phyloP scores from a whole-genome alignment of 2,888 invertebrate genomes.

The Timema podura region DNA sequence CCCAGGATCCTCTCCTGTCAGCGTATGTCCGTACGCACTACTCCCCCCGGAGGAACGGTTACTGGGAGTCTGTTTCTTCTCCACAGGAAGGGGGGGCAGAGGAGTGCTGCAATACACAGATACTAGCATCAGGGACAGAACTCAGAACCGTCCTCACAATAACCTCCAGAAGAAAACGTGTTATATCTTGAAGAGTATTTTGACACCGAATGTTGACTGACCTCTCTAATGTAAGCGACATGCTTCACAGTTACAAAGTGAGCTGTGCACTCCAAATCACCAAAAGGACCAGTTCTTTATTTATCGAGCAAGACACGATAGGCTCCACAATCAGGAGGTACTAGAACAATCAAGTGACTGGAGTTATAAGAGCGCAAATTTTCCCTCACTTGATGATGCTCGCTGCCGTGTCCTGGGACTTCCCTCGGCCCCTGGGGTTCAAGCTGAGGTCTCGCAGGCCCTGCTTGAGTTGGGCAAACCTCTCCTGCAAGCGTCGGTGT shows the following conservation, averaged over 20 bases:
- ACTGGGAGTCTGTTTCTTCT: slow-evolving; percentile 49
- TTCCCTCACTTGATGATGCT: slow-evolving; percentile 33
- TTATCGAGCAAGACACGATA: too few species aligned
- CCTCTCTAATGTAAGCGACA: too few species aligned
- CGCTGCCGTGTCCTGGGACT: slow-evolving; percentile 27
- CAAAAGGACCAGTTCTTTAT: too few species aligned
- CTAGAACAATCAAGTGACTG: too few species aligned
- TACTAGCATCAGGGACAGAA: not conserved
- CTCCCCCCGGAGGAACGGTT: slow-evolving; percentile 45
- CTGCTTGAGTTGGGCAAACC: slow-evolving; percentile 79
- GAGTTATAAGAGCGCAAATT: too few species aligned
- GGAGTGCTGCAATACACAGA: slow-evolving; percentile 59
- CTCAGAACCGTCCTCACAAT: too few species aligned
- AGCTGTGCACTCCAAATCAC: too few species aligned
- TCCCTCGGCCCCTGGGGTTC: slow-evolving; percentile 18
- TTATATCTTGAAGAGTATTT: not conserved
- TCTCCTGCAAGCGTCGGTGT: slow-evolving; percentile 82
- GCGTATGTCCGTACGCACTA: slow-evolving; percentile 52
- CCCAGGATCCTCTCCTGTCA: slow-evolving; percentile 48
- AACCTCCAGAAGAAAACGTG: too few species aligned
- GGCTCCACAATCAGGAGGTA: too few species aligned
- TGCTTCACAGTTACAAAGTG: too few species aligned
- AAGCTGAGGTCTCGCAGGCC: slow-evolving; percentile 60
- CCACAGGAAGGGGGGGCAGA: slow-evolving; percentile 70
- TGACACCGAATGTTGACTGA: too few species aligned